Base-by-base conservation (phyloP, 1,140 invertebrate genomes). In the Drosophila punjabiensis region DNA sequence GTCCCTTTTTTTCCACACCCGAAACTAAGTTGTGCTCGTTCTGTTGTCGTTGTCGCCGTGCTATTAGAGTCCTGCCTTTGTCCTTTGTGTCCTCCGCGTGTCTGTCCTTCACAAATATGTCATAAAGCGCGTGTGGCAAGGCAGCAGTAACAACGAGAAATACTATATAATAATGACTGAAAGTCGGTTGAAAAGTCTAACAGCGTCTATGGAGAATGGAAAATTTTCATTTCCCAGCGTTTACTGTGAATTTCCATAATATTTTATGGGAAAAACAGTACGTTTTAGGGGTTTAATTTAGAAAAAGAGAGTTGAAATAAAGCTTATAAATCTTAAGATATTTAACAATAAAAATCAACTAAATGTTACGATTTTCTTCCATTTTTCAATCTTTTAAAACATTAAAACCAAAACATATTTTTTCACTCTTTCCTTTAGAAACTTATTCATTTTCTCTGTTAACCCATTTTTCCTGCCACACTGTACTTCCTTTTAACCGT, bases 41-140 rank as follows among this genome's bases (percentile, higher is more conserved):
- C 10, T 28, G 16, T n/a, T 58, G 24, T 32, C 10, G 28, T 20
- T n/a, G 28, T 32, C 39, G 28, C 14, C 28, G 10, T 20, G 55
- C 55, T 35, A 56, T 56, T 56, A 56, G 35, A 56, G 55, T 56
- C 55, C 55, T 39, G 55, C 55, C 55, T 58, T 37, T 58, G 55
- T 58, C 55, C 55, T 58, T 24, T 24, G 55, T 28, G 20, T 58
- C 35, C 55, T 56, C 39, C 47, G 30, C 41, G 28, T 48, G 58
- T 79, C 76, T 82, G 84, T 81, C 84, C 84, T 88, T 88, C 77
- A 82, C 50, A 62, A 58, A 68, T 61, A 75, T 89, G 69, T 79
- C 85, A 79, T 88, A 85, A 82, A 71, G 84, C 64, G 59, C 79
- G 66, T 56, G 63, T 67, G 59, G 50, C 58, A 70, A 79, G 24